Base-by-base conservation (phyloP, 2,888 invertebrate genomes). In the Dasypogon diadema region DNA sequence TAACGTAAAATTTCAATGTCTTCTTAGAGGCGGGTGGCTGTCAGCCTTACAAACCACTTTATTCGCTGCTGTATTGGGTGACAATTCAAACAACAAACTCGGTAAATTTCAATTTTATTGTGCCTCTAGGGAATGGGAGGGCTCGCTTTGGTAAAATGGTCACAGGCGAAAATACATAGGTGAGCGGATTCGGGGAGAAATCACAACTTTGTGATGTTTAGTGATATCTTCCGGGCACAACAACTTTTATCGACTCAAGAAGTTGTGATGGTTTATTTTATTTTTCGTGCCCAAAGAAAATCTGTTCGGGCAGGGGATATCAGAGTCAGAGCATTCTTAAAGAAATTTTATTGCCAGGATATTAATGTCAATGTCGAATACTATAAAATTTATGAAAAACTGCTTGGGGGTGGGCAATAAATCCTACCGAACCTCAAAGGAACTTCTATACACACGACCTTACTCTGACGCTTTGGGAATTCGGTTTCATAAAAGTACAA, bases 21-120 rank as follows among this genome's bases (percentile, higher is more conserved):
- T 54, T 70, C 37, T 54, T 34, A 18, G 54, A 51, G 54, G 70
- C 70, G 54, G 18, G 34, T 70, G 51, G 54, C 51, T 70, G 70
- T 30, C 34, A 54, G 54, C 70, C 51, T 70, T 34, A 54, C 54
- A 70, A 70, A 70, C 70, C 70, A 54, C 70, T 70, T 70, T 70
- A 34, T 26, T 70, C 70, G 51, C 37, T 70, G 54, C 46, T 37
- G 54, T 73, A 75, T 74, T 74, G 60, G 74, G 74, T 70, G 74
- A 77, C 77, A 77, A 63, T 56, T 55, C 77, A 77, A 77, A 77
- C 77, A 77, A 70, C 77, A 65, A 75, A 75, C 60, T 77, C 74
- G 70, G 70, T 72, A 77, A 77, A 77, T 77, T 77, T 74, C 77
- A 70, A 77, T 77, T 77, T 77, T 77, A 77, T 77, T 77, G 74